Conservation (phyloP, 2,888 invertebrate species). For the Napeogenes inachia region DNA sequence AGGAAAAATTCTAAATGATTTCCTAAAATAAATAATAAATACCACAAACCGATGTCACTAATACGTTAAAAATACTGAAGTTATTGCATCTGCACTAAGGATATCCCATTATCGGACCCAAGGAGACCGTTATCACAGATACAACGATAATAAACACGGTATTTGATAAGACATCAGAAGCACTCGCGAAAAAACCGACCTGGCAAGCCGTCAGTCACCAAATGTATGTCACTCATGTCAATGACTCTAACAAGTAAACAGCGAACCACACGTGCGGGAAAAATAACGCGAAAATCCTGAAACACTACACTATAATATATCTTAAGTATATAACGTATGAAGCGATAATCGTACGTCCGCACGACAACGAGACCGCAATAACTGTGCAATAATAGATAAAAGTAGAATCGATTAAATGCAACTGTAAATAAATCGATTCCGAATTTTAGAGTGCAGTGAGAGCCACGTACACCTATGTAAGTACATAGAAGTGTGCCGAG, state of each 20-base stretch:
- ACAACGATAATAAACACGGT: constrained; percentile 24
- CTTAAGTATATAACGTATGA: constrained; percentile 15
- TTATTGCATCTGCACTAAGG: background rate
- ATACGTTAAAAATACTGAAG: no score
- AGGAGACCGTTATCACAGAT: constrained; percentile 22
- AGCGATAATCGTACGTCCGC: constrained; percentile 29
- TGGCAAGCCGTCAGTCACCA: constrained; percentile 61
- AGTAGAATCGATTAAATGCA: constrained; percentile 36
- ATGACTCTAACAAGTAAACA: constrained; percentile 71
- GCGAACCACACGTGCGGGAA: constrained; percentile 62
- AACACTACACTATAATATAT: constrained; percentile 15
- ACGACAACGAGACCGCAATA: constrained; percentile 34
- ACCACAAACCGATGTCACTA: no score
- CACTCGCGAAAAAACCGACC: constrained; percentile 55
- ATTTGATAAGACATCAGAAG: constrained; percentile 20
- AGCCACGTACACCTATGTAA: constrained; percentile 47
- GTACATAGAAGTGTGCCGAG: constrained; percentile 65
- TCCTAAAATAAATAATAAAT: no score
- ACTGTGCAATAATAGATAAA: constrained; percentile 33
- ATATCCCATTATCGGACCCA: constrained; percentile 17
- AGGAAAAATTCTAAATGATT: no score
- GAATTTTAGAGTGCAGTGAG: constrained; percentile 52
- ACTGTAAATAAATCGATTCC: constrained; percentile 32
- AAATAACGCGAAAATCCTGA: constrained; percentile 40
- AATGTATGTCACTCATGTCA: constrained; percentile 77